phyloP scores from a whole-genome alignment of 2,888 invertebrate species.

The Sturmia bella region DNA sequence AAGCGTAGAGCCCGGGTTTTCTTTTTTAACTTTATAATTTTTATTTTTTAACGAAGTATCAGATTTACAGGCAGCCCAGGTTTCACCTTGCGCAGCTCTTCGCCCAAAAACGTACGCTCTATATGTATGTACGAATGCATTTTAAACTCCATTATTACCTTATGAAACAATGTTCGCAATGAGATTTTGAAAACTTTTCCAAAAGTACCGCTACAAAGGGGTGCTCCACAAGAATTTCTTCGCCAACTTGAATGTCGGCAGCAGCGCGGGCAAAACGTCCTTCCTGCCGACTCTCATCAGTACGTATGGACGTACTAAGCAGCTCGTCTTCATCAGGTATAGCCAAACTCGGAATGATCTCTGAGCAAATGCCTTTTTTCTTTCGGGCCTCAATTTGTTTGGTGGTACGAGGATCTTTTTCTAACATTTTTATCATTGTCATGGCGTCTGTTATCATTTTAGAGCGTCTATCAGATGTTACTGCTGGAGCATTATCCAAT shows the following conservation, averaged over 20 bases:
- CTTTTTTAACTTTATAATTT: too few species aligned
- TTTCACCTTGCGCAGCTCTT: too few species aligned
- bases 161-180: slow-evolving; percentile 88
- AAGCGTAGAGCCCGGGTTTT: too few species aligned
- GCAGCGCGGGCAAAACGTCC: slow-evolving; percentile 90
- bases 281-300: slow-evolving; percentile 84
- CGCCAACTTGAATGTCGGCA: slow-evolving; percentile 87
- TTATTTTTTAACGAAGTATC: too few species aligned
- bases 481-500: slow-evolving; percentile 85
- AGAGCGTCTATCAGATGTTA: slow-evolving; percentile 85
- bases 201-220: slow-evolving; percentile 88
- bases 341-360: slow-evolving; percentile 58
- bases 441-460: slow-evolving; percentile 87
- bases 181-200: slow-evolving; percentile 85
- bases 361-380: slow-evolving; percentile 70
- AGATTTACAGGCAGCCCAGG: too few species aligned
- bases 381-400: slow-evolving; percentile 75
- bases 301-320: slow-evolving; percentile 85
- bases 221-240: slow-evolving; percentile 87
- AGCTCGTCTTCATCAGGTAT: slow-evolving; percentile 76
- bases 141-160: slow-evolving; percentile 82
- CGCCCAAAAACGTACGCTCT: too few species aligned
- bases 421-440: slow-evolving; percentile 87
- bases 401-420: slow-evolving; percentile 84
- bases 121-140: background rate